These are phyloP conservation scores for Caradrina clavipalpis DNA, from an alignment of 2,888 invertebrate genomes.

Conservation along the genomic window DNA sequence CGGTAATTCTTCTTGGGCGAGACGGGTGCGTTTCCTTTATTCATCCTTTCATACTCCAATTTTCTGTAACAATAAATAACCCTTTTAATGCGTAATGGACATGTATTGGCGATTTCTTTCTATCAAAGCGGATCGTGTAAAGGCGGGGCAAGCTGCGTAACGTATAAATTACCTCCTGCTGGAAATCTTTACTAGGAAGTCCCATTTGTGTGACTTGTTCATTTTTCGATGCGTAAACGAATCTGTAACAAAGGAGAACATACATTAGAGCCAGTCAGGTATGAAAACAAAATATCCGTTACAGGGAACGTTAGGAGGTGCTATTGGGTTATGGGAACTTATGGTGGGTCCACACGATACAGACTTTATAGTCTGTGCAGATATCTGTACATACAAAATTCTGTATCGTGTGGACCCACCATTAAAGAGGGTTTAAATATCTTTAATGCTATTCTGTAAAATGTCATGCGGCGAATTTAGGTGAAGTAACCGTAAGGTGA, in stretches of 20 bases:
- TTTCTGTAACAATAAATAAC: slow-evolving; percentile 82
- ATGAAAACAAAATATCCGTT: slow-evolving; percentile 61
- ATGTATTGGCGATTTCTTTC: slow-evolving; percentile 48
- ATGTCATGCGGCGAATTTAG: background rate
- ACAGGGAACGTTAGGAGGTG: slow-evolving; percentile 25
- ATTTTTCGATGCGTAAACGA: slow-evolving; percentile 75
- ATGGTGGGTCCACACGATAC: too few species aligned
- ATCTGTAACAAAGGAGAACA: slow-evolving; percentile 82
- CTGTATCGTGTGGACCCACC: too few species aligned
- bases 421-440: slow-evolving; percentile 23
- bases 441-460: too few species aligned
- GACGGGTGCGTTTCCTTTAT: slow-evolving; percentile 69
- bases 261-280: slow-evolving; percentile 63
- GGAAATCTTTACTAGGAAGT: slow-evolving; percentile 76
- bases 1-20: slow-evolving; percentile 71
- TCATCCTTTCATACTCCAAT: slow-evolving; percentile 76
- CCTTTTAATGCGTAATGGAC: slow-evolving; percentile 63
- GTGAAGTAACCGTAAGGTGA: background rate
- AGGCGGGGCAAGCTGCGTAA: slow-evolving; percentile 25
- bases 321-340: slow-evolving; percentile 45
- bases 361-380: too few species aligned
- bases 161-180: slow-evolving; percentile 74
- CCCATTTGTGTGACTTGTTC: slow-evolving; percentile 80
- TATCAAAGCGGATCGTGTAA: slow-evolving; percentile 8
- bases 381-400: too few species aligned